Base-by-base conservation (phyloP, 2,113 vertebrate species). In the Otolemur garnettii region DNA sequence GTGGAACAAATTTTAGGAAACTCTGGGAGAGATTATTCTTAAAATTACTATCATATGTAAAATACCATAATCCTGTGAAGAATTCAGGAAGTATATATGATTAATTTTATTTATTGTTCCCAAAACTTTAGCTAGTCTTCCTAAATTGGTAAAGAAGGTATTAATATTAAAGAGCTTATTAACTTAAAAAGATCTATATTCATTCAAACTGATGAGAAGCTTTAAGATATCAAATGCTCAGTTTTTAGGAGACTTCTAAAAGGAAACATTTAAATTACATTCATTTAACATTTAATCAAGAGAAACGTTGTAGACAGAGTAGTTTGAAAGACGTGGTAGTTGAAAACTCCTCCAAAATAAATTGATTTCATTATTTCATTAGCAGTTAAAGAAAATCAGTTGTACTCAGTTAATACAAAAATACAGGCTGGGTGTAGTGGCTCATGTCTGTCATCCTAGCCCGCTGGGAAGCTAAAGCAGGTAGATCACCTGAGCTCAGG, bases 131-230 rank as follows among this genome's bases (percentile, higher is more conserved):
- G 24, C 68, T 90, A 60, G 89, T 92, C 45, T 69, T 64, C 69
- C 71, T 87, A 94, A 93, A 80, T 92, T 94, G 38, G 6, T 83
- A 92, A 95, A 87, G 19, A 55, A 21, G 11, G 1, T 68, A n/a
- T 19, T 4, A 53, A 10, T 75, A 64, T 55, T 77, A 71, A 93
- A 22, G 35, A 59, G 21, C 19, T 60, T 30, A 22, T 60, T 87
- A 14, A 77, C 68, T 92, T 68, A 30, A 69, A 59, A 93, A 72
- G 64, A 62, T 24, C 38, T 21, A 11, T 72, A 72, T 50, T 33
- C 53, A 72, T 50, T 64, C 38, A 87, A 71, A 80, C 24, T 71
- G 62, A 24, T 50, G 75, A 64, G 82, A 80, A 12, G 24, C 55
- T 71, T 87, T 87, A 55, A 79, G 84, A 74, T 74, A 94, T 7